These are phyloP conservation scores for Shinisaurus crocodilurus DNA, from an alignment of 2,113 vertebrate genomes.

Conservation along the genomic window DNA sequence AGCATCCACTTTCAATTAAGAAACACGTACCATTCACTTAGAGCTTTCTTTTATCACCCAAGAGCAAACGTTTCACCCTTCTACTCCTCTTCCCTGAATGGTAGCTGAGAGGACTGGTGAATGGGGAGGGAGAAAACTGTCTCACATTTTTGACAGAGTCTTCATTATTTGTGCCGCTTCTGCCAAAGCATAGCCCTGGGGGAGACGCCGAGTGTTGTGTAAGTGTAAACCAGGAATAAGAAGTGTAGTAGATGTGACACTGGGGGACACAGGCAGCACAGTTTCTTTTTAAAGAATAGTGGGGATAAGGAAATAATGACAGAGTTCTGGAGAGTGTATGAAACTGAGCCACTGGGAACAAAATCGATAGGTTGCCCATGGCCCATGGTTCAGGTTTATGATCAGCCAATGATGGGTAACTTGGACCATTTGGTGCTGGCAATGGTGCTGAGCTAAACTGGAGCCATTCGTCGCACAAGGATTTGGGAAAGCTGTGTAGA, in stretches of 20 bases:
- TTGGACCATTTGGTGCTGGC: neutral
- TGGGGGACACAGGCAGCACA: neutral
- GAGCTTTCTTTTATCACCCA: conserved; percentile 42
- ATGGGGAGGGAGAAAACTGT: conserved; percentile 17
- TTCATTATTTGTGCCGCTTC: neutral
- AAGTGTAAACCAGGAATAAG: conserved; percentile 8
- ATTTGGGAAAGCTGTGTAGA: neutral
- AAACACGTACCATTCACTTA: conserved; percentile 71
- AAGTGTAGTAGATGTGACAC: neutral
- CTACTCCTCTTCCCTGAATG: neutral
- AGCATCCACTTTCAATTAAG: conserved; percentile 75
- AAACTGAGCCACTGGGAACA: neutral
- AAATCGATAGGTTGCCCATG: neutral
- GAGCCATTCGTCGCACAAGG: neutral
- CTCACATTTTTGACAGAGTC: conserved; percentile 6
- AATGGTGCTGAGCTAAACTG: neutral
- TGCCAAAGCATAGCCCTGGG: neutral
- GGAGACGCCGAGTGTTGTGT: neutral
- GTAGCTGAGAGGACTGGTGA: neutral
- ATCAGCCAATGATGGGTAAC: neutral
- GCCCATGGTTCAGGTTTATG: neutral
- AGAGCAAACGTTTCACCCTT: neutral
- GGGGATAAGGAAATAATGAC: neutral
- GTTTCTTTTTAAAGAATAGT: conserved; percentile 2
- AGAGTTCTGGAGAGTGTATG: neutral